These are phyloP conservation scores for Anniella stebbinsi DNA, from an alignment of 2,797 vertebrate species.

Conservation along the genomic window DNA sequence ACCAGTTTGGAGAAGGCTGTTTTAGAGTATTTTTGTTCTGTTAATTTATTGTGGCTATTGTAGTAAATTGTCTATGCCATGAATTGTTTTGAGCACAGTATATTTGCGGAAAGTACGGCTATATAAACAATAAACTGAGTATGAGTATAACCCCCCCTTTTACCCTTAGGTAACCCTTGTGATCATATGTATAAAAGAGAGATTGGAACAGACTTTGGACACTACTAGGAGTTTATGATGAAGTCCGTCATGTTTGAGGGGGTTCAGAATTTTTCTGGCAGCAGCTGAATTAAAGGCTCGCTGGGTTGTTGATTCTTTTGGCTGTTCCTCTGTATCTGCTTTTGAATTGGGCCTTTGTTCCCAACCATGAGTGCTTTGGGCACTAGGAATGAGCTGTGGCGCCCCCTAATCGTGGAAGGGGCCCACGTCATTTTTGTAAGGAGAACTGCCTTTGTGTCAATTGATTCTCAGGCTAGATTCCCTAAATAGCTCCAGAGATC, in stretches of 20 bases:
- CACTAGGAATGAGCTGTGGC: background rate
- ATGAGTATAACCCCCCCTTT: background rate
- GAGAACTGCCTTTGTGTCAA: conserved; percentile 24
- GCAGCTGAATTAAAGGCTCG: background rate
- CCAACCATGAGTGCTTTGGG: background rate
- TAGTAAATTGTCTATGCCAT: background rate
- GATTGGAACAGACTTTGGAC: background rate
- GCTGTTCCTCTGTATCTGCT: background rate
- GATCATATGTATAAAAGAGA: background rate
- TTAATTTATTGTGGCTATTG: background rate
- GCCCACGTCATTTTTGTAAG: conserved; percentile 2
- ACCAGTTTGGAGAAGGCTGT: too few relatives aligned
- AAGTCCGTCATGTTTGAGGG: background rate
- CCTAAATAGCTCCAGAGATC: background rate
- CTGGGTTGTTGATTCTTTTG: background rate
- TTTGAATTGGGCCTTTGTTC: conserved; percentile 2
- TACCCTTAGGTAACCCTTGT: background rate
- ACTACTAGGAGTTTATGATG: background rate
- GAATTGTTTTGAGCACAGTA: background rate
- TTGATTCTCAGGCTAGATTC: background rate
- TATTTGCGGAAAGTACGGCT: background rate
- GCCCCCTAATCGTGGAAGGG: background rate
- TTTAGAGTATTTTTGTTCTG: too few relatives aligned
- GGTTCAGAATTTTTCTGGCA: background rate
- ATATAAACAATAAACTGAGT: background rate